A percentile compares a stretch with the other conserved stretches of the same genome.
These are phyloP conservation scores for Saccostrea glomerata DNA, from an alignment of 1,140 invertebrate species.

Conservation along the genomic window DNA sequence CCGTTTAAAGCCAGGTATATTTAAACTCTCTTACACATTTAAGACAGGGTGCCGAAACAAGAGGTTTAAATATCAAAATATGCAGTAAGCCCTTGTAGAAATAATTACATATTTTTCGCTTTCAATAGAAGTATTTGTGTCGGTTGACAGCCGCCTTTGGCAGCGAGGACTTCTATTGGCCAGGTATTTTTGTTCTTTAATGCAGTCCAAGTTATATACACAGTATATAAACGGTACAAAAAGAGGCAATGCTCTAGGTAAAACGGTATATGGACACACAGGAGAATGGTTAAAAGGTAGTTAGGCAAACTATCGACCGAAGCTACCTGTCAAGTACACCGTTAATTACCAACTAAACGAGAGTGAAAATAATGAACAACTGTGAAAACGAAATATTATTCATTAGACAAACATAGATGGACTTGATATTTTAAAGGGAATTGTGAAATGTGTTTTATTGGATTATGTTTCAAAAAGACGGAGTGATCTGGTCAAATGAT, in stretches of 20 bases:
- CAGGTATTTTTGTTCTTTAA: constrained; percentile 2
- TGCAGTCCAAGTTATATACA: not conserved
- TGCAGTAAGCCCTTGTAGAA: not conserved
- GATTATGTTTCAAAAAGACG: not conserved
- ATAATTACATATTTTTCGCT: constrained; percentile 34
- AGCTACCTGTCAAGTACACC: not conserved
- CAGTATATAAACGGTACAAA: not conserved
- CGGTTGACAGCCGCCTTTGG: constrained; percentile 1
- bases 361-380: not conserved
- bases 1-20: not conserved
- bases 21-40: not conserved
- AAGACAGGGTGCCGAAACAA: constrained; percentile 1
- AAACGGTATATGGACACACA: not conserved
- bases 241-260: not conserved
- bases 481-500: constrained; percentile 1
- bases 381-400: constrained; percentile 37
- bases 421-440: not conserved
- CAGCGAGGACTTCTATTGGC: not conserved
- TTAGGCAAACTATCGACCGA: constrained; percentile 4
- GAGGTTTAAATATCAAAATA: constrained; percentile 31
- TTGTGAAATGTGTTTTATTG: constrained; percentile 29
- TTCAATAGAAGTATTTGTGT: constrained; percentile 23
- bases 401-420: not conserved
- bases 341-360: constrained; percentile 9
- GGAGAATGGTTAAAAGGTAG: constrained; percentile 13